Evolutionary conservation across 2,888 invertebrate genomes (phyloP).

Genomic region (Clistopyga incitator): DNA sequence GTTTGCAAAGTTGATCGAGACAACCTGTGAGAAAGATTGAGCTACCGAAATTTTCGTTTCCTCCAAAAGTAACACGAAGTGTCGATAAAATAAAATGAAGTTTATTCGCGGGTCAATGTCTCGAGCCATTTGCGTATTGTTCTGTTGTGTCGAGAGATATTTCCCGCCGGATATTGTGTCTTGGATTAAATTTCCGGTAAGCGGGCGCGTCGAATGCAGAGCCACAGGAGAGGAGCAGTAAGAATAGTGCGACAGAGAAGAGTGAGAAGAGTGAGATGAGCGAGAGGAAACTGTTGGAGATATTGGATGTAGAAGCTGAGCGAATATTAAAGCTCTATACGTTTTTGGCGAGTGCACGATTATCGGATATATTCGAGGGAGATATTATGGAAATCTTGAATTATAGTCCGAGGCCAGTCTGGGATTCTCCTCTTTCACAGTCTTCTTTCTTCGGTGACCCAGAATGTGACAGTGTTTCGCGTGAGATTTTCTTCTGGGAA

Average conservation of each 20-base stretch:
- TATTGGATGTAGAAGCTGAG: background rate
- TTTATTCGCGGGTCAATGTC: background rate
- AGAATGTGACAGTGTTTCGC: background rate
- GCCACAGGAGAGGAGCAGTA: background rate
- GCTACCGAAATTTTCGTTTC: no score
- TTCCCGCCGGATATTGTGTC: background rate
- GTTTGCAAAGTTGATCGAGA: no score
- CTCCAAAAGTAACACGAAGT: no score
- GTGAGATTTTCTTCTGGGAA: background rate
- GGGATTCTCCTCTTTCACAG: slow-evolving; percentile 18
- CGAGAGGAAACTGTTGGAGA: background rate
- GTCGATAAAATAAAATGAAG: no score
- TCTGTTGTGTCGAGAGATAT: background rate
- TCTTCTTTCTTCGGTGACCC: background rate
- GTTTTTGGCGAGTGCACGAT: slow-evolving; percentile 49
- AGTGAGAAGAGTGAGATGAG: background rate
- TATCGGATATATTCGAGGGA: slow-evolving; percentile 52
- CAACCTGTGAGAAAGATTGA: no score
- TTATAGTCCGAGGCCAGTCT: slow-evolving; percentile 29
- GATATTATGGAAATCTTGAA: slow-evolving; percentile 59
- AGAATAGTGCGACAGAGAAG: background rate
- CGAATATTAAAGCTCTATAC: slow-evolving; percentile 1
- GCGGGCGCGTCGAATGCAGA: background rate
- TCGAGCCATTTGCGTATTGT: background rate
- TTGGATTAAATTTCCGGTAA: slow-evolving; percentile 5